These are phyloP conservation scores for Brienomyrus brachyistius DNA, from an alignment of 2,113 vertebrate genomes.

Conservation along the genomic window DNA sequence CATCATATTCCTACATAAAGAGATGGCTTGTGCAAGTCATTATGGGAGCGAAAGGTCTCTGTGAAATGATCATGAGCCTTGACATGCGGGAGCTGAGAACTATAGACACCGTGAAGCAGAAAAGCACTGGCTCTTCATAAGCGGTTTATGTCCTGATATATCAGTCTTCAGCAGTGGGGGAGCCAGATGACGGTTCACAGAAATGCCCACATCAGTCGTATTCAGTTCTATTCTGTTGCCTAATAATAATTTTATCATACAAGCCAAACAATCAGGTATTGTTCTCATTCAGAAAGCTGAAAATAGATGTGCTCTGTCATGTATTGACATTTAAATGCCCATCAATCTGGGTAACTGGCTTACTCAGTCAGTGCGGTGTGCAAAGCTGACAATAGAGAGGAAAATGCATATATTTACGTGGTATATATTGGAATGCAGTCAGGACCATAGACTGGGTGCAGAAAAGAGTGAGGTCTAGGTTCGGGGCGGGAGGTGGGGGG, in stretches of 20 bases:
- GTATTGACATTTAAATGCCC: neutral
- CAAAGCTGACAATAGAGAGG: neutral
- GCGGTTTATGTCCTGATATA: neutral
- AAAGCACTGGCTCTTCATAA: neutral
- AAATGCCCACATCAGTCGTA: neutral
- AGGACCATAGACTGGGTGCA: no score
- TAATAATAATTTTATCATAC: neutral
- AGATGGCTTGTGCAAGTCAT: neutral
- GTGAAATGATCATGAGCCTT: neutral
- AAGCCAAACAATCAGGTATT: neutral
- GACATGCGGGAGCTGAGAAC: neutral
- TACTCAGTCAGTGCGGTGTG: neutral
- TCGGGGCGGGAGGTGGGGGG: no score
- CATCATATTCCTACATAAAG: neutral
- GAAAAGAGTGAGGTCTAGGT: no score
- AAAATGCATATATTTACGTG: neutral
- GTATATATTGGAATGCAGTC: neutral
- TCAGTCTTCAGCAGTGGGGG: neutral
- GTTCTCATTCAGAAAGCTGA: neutral
- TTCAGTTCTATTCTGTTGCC: neutral
- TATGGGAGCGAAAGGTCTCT: neutral
- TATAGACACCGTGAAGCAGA: neutral
- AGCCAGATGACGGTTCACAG: neutral
- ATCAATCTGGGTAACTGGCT: neutral
- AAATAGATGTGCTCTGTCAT: neutral